These are phyloP conservation scores for Anableps anableps DNA, from an alignment of 2,797 vertebrate genomes.

Conservation along the genomic window DNA sequence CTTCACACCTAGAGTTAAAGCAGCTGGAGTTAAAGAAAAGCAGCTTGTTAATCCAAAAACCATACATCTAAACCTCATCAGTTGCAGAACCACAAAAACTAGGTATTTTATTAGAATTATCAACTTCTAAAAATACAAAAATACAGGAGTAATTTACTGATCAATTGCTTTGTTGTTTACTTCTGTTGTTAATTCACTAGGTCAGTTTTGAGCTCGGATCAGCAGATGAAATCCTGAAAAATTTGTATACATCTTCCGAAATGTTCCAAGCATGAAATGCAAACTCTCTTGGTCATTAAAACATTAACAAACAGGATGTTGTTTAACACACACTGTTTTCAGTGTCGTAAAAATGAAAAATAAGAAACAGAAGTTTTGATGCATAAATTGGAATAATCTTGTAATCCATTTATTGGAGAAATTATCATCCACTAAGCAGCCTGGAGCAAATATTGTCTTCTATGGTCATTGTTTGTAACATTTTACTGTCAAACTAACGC, in stretches of 20 bases:
- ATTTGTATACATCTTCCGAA: background rate
- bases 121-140: background rate
- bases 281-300: background rate
- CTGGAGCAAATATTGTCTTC: background rate
- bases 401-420: background rate
- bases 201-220: background rate
- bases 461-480: background rate
- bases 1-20: slow-evolving; percentile 59
- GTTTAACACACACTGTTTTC: background rate
- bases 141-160: background rate
- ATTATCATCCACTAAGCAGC: background rate
- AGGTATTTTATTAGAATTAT: background rate
- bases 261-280: background rate
- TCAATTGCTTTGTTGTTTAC: background rate
- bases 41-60: slow-evolving; percentile 49
- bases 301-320: background rate
- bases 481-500: background rate
- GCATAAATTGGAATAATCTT: background rate
- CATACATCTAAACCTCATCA: background rate
- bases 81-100: background rate
- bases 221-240: background rate
- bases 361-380: background rate
- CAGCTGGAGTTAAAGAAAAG: slow-evolving; percentile 55
- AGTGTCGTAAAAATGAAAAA: background rate
- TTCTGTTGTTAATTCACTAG: background rate